phyloP scores from a whole-genome alignment of 2,113 vertebrate genomes.

The Brachypodius melanocephalos region DNA sequence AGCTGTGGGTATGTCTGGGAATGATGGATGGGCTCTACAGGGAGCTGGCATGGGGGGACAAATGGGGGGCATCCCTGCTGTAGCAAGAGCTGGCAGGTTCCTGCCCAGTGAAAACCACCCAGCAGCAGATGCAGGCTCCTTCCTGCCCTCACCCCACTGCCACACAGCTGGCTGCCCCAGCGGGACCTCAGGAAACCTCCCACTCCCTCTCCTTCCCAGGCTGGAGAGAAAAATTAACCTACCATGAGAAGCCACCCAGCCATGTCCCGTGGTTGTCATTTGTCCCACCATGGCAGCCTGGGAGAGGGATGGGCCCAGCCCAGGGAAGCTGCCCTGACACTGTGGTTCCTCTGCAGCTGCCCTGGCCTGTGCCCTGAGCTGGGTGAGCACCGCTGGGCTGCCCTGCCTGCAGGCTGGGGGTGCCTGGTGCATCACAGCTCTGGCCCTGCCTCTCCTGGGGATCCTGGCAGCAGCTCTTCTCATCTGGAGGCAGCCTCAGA shows the following conservation, averaged over 20 bases:
- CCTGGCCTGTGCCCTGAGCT: constrained; percentile 63
- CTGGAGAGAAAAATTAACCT: background rate
- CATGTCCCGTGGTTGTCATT: background rate
- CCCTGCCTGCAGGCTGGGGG: constrained; percentile 50
- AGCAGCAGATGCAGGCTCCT: background rate
- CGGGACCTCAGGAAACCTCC: accelerated
- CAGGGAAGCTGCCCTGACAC: background rate
- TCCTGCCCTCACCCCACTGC: background rate
- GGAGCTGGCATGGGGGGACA: accelerated
- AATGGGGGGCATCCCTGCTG: accelerated
- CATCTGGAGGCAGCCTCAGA: constrained; percentile 84
- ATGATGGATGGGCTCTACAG: background rate
- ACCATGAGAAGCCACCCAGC: background rate
- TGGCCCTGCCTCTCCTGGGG: constrained; percentile 60
- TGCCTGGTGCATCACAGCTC: constrained; percentile 72
- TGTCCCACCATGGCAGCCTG: background rate
- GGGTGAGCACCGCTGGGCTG: constrained; percentile 58
- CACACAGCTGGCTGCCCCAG: background rate
- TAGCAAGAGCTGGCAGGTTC: background rate
- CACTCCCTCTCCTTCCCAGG: accelerated
- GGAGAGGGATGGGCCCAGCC: background rate
- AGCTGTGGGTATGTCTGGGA: background rate
- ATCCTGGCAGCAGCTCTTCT: constrained; percentile 56
- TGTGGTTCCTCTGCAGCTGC: constrained; percentile 52
- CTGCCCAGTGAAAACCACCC: background rate